Conservation (phyloP, 1,140 invertebrate genomes). For the Diploscapter pachys region DNA sequence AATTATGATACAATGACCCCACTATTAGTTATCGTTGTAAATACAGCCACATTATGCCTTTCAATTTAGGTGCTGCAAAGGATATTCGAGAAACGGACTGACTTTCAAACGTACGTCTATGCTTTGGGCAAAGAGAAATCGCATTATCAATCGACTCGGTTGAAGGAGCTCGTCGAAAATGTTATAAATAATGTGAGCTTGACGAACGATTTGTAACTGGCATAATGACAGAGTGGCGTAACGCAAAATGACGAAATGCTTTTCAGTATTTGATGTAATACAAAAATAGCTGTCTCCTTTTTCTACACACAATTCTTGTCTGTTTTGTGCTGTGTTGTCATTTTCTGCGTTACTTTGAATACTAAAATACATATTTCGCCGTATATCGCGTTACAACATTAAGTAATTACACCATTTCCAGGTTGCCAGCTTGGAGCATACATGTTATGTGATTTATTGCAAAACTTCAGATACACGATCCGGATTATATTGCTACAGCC, state of each 20-base stretch:
- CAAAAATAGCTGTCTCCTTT: not conserved
- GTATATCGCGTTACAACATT: too few species aligned
- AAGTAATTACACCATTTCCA: too few species aligned
- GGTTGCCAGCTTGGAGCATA: too few species aligned
- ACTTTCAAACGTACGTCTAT: constrained; percentile 47
- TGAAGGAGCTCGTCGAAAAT: constrained; percentile 49
- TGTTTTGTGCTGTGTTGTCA: too few species aligned
- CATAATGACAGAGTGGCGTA: not conserved
- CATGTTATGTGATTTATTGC: not conserved
- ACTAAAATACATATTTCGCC: too few species aligned
- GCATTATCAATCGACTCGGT: constrained; percentile 39
- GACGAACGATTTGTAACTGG: not conserved
- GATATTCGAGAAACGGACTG: constrained; percentile 49
- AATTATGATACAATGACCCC: not conserved
- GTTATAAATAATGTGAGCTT: constrained; percentile 49
- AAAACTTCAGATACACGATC: constrained; percentile 46
- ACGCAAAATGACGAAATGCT: not conserved
- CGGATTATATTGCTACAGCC: constrained; percentile 44
- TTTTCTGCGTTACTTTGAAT: too few species aligned
- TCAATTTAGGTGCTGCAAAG: constrained; percentile 44
- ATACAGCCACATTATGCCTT: constrained; percentile 4
- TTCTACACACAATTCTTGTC: too few species aligned
- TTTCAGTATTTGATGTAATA: not conserved
- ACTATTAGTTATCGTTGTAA: not conserved
- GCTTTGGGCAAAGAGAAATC: constrained; percentile 51